Conservation (phyloP, 2,888 invertebrate genomes). For the Dynastes tityus region DNA sequence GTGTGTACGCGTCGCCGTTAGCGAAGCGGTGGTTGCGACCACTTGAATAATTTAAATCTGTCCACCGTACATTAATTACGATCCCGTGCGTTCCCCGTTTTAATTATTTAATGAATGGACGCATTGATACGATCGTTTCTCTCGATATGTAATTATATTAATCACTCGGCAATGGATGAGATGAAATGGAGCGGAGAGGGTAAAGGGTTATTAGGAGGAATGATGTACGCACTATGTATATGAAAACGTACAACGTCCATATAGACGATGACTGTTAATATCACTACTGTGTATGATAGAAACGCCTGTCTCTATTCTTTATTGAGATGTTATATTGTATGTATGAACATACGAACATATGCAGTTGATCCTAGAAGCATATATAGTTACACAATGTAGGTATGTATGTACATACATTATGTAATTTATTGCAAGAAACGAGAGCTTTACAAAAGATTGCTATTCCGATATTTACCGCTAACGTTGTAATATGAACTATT, state of each 20-base stretch:
- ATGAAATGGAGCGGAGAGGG: constrained; percentile 31
- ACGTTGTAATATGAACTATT: no score
- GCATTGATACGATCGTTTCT: constrained; percentile 47
- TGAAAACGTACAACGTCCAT: neutral
- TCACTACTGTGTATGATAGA: no score
- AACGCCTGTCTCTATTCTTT: no score
- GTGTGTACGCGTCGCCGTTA: constrained; percentile 26
- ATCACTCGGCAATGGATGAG: constrained; percentile 42
- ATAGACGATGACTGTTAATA: no score
- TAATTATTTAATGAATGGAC: constrained; percentile 50
- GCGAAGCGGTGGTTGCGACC: constrained; percentile 44
- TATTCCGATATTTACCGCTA: no score
- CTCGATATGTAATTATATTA: constrained; percentile 47
- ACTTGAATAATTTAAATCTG: constrained; percentile 65
- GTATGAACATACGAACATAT: no score
- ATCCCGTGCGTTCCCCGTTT: constrained; percentile 48
- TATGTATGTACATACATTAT: no score
- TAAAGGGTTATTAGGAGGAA: constrained; percentile 40
- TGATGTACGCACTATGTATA: constrained; percentile 12
- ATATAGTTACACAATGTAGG: no score
- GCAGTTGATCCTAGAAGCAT: no score
- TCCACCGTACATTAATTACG: constrained; percentile 59
- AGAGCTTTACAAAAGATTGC: no score
- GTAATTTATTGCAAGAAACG: no score
- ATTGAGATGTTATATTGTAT: no score